Conservation (phyloP, 2,888 invertebrate species). For the Schizotus pectinicornis region DNA sequence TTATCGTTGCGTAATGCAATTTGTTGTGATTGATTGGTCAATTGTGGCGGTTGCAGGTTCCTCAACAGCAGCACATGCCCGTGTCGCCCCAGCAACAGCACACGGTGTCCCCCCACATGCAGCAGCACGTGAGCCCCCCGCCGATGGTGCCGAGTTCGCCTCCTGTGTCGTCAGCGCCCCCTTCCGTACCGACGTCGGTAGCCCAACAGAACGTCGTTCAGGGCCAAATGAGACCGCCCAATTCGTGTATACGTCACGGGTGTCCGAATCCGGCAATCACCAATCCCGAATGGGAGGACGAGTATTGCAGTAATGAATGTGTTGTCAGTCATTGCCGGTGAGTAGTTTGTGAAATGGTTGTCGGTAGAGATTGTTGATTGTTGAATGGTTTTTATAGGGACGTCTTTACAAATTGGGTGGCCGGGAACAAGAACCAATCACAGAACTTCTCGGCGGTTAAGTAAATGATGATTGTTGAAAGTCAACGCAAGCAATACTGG, state of each 20-base stretch:
- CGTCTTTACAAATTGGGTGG: constrained; percentile 90
- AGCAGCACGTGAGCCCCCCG: constrained; percentile 58
- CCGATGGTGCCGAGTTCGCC: constrained; percentile 64
- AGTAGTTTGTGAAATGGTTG: constrained; percentile 32
- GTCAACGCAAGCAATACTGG: constrained; percentile 47
- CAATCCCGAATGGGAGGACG: constrained; percentile 95
- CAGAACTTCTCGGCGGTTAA: constrained; percentile 82
- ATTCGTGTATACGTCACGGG: constrained; percentile 84
- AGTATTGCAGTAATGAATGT: constrained; percentile 97
- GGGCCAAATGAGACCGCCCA: constrained; percentile 54
- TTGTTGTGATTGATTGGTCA: neutral
- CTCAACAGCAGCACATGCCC: constrained; percentile 54
- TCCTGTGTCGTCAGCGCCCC: constrained; percentile 54
- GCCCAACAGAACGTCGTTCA: constrained; percentile 58
- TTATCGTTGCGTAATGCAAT: neutral
- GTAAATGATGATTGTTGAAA: constrained; percentile 58
- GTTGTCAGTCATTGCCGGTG: constrained; percentile 94
- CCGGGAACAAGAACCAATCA: constrained; percentile 79
- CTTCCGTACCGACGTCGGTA: constrained; percentile 58
- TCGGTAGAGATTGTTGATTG: constrained; percentile 1
- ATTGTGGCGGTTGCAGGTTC: constrained; percentile 36
- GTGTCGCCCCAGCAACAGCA: constrained; percentile 54
- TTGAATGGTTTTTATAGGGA: constrained; percentile 69
- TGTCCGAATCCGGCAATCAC: constrained; percentile 90
- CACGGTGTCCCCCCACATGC: constrained; percentile 54